Base-by-base conservation (phyloP, 2,888 invertebrate species). In the Callyntrura guangdongensis region DNA sequence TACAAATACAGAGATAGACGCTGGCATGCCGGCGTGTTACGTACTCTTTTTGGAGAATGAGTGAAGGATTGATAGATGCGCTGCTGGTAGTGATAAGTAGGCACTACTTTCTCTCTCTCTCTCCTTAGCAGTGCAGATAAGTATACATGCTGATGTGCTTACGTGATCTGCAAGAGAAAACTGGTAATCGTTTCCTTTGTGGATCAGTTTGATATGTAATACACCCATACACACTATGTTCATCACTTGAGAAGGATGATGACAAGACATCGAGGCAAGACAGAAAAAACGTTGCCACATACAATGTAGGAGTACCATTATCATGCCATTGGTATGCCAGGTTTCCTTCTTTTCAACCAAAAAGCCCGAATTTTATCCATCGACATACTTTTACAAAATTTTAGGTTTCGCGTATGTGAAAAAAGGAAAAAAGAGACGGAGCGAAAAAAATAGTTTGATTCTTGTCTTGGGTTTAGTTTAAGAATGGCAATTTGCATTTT, bases 151-250 rank as follows among this genome's bases (percentile, higher is more conserved):
- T 74, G 74, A 53, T 49, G 53, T 53, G 74, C 22, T 74, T 74
- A 49, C 74, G 74, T 74, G 74, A 74, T 74, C 74, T 17, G 74
- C 49, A 74, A 74, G 49, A 22, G 74, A 74, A 74, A 74, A 74
- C 49, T 74, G 74, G 22, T 53, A 45, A 1, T 67, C 3, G 12
- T 45, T 47, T 22, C 17, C 22, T 45, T 47, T 72, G 47, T 25
- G 25, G 47, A 36, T 27, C 12, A 27, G 64, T 11, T 1, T 14
- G 36, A 36, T 17, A 12, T 3, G 14, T 17, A 17, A 64, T 20
- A 64, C 36, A 36, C 6, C 36, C 36, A 36, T 36, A 64, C 22
- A 0, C 5, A 22, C 25, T 64, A 25, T 64, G 64, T 20, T 64
- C 25, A 25, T 6, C 5, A 64, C n/a, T n/a, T 25, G 64, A 64